Percentiles rank a stretch among this genome's conserved stretches.
Conservation (phyloP, 1,140 invertebrate species). For the Penaeus indicus region DNA sequence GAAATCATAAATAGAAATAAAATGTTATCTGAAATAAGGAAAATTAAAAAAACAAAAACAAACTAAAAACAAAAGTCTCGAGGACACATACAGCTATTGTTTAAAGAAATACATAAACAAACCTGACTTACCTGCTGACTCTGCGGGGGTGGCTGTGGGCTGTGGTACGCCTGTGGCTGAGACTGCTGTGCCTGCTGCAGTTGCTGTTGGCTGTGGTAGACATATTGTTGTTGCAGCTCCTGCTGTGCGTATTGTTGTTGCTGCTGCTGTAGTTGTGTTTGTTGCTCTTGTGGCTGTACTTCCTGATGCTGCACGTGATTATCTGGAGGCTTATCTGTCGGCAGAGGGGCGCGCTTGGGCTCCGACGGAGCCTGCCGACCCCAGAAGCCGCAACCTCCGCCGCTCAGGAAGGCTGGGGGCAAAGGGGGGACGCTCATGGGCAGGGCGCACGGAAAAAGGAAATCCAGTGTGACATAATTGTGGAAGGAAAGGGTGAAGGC, state of each 20-base stretch:
- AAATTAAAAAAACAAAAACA: no score
- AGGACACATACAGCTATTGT: no score
- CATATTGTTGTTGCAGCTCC: background rate
- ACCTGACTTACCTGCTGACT: background rate
- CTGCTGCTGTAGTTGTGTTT: background rate
- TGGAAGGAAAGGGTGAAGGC: no score
- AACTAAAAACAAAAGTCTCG: no score
- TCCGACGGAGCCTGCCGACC: background rate
- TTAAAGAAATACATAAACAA: no score
- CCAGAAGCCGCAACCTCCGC: constrained; percentile 2
- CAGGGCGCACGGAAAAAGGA: no score
- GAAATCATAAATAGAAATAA: no score
- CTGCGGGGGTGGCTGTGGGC: background rate
- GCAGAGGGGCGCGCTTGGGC: background rate
- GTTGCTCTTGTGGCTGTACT: background rate
- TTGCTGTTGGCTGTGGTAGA: background rate
- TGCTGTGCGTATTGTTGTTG: background rate
- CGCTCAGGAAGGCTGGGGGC: constrained; percentile 4
- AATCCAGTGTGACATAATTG: no score
- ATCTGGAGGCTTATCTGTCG: background rate
- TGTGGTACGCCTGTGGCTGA: background rate
- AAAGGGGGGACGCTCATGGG: background rate
- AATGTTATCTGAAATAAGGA: no score
- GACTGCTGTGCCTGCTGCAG: background rate
- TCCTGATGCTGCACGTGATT: background rate